Base-by-base conservation (phyloP, 2,888 invertebrate genomes). In the Pandemis heparana region DNA sequence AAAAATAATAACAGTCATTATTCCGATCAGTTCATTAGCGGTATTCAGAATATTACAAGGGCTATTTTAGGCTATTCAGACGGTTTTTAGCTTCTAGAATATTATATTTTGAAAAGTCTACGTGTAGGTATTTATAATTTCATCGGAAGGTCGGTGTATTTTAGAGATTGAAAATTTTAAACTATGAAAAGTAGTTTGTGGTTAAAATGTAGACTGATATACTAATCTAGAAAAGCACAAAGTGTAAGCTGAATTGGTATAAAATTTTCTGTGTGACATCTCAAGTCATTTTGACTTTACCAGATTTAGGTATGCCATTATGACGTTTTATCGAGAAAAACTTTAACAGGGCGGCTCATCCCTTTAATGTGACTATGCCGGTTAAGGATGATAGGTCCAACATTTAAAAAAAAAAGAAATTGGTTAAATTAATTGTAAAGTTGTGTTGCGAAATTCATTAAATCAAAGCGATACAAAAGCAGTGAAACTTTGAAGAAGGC, bases 31-130 rank as follows among this genome's bases (percentile, higher is more conserved):
- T 56, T 48, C 46, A 67, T 53, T 46, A 48, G 56, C 23, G 48
- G 23, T 39, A 59, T 68, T 48, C 56, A 41, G 62, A 71, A 71
- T 71, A 46, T 43, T 43, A 32, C 23, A 10, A 16, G 56, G n/a
- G 56, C 32, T 63, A 48, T 63, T 68, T 41, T 39, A 41, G 48
- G 63, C 38, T 23, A 14, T n/a, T 16, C 46, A n/a, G 14, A 63
- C 5, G 12, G n/a, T 32, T 23, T 14, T n/a, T n/a, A n/a, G n/a
- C n/a, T n/a, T n/a, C n/a, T n/a, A 14, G 41, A 5, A 10, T 65
- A 23, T 14, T 65, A 23, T 14, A 23, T 23, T 56, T 23, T 23
- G 18, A 10, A 56, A 23, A 56, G 8, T 23, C 12, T 8, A n/a
- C 51, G 16, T 23, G 4, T 48, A 6, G n/a, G n/a, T 48, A 48